Base-by-base conservation (phyloP, 1,140 invertebrate species). In the Drosophila quadrilineata region DNA sequence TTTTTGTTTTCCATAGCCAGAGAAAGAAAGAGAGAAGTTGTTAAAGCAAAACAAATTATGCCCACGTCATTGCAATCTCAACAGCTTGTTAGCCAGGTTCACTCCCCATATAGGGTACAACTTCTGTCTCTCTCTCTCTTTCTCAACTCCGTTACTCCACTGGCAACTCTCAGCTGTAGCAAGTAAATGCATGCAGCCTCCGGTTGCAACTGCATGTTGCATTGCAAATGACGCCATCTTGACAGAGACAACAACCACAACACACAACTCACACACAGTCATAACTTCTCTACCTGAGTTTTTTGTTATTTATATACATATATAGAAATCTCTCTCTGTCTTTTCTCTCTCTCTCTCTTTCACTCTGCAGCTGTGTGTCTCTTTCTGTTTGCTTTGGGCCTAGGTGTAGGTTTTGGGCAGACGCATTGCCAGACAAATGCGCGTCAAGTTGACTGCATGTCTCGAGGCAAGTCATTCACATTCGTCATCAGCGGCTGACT, bases 391-490 rank as follows among this genome's bases (percentile, higher is more conserved):
- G 17, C 14, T 43, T 22, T 60, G 54, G n/a, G n/a, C 21, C 54
- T 46, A 16, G 22, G 17, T 66, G 56, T 66, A 29, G 64, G 64
- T 48, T 62, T n/a, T 46, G 64, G 74, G 76, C 75, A 84, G 79
- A 84, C 79, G 79, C 79, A 84, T 64, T 84, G 79, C 79, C 79
- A 84, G 79, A 85, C 79, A 84, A 85, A 84, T 84, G 79, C 79
- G 79, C 79, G 79, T 85, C 79, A 85, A 84, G 79, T 85, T 85
- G 79, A 85, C 79, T 85, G 74, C 79, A 85, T 77, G 77, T 82
- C 77, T 82, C 77, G 77, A 74, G 77, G 79, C 79, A 85, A 84
- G 79, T 84, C 79, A 84, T 84, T 84, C 79, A 84, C 79, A 84
- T 84, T 84, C 79, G 79, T 84, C 79, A 85, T 82, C 76, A 48